Percentiles rank a stretch among this genome's conserved stretches.
Evolutionary conservation across 2,113 vertebrate species (phyloP).

Genomic region (Collichthys lucidus): DNA sequence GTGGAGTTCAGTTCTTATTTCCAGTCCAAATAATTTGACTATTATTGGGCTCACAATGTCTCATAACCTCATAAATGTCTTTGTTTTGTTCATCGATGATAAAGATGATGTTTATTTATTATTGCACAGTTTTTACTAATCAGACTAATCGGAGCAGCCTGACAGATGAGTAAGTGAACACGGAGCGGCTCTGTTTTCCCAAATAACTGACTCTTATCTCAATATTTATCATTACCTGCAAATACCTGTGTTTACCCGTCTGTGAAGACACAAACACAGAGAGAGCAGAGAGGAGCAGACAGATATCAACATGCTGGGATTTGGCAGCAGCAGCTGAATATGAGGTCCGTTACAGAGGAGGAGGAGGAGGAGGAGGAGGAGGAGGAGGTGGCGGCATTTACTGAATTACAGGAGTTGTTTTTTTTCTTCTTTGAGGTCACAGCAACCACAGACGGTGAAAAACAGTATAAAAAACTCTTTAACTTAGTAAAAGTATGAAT

Average conservation of each 20-base stretch:
- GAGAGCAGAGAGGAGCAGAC: no score
- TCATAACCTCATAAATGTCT: no score
- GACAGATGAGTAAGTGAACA: not conserved
- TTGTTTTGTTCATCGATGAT: no score
- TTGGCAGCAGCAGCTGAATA: no score
- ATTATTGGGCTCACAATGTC: no score
- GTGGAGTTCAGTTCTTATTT: no score
- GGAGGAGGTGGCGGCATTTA: constrained; percentile 26
- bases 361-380: no score
- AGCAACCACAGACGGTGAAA: not conserved
- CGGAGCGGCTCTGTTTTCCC: not conserved
- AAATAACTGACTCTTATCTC: not conserved
- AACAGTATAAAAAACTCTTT: not conserved
- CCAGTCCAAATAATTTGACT: no score
- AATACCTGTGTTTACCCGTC: not conserved
- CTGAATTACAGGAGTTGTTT: constrained; percentile 14
- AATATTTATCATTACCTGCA: not conserved
- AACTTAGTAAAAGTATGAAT: not conserved
- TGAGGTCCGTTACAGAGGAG: no score
- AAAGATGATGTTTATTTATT: not conserved
- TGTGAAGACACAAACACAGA: not conserved
- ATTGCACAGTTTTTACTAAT: not conserved
- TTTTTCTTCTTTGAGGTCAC: constrained; percentile 19
- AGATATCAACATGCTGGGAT: no score
- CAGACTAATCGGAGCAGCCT: not conserved